phyloP scores from a whole-genome alignment of 2,888 invertebrate species.

The Megastigmus dorsalis region DNA sequence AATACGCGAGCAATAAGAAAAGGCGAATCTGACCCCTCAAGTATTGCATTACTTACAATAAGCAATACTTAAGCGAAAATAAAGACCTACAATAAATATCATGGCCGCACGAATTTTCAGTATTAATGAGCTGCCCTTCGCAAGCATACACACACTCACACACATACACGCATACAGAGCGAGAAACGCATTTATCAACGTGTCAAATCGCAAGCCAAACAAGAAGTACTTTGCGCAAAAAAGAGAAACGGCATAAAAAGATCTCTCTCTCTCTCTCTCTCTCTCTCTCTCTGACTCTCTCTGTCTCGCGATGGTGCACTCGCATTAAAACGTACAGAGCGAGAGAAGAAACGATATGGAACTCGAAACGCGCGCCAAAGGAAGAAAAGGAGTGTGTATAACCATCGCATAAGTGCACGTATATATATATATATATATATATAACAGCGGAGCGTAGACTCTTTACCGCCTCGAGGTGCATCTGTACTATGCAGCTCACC shows the following conservation, averaged over 20 bases:
- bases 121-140: constrained; percentile 10
- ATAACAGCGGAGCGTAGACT: no score
- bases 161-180: no score
- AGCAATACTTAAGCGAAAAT: neutral
- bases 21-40: no score
- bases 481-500: no score
- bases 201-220: constrained; percentile 26
- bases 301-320: no score
- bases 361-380: neutral
- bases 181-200: constrained; percentile 18
- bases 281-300: no score
- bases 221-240: neutral
- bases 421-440: no score
- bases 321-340: neutral
- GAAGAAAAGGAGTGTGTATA: neutral
- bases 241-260: no score
- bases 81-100: constrained; percentile 2
- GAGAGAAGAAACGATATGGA: neutral
- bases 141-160: no score
- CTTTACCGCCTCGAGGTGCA: no score
- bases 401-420: neutral
- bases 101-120: constrained; percentile 8
- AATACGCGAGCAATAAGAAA: no score
- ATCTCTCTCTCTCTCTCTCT: no score
- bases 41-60: neutral